A percentile compares a stretch with the other conserved stretches of the same genome.
Evolutionary conservation across 2,797 vertebrate species (phyloP).

Genomic region (Megaceryle alcyon): DNA sequence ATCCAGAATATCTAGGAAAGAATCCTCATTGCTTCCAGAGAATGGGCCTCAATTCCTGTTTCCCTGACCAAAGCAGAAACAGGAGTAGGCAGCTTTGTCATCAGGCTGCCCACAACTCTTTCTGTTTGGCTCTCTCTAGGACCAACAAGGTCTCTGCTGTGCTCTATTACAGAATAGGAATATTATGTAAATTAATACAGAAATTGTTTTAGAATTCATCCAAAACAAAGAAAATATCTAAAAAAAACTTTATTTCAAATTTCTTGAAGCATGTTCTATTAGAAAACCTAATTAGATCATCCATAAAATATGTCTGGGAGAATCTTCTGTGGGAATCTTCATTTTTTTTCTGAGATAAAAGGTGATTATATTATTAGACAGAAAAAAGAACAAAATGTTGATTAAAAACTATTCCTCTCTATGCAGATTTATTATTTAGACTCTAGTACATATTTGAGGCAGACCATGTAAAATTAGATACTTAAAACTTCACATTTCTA

Average conservation of each 20-base stretch:
- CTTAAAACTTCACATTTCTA: background rate
- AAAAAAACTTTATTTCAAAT: background rate
- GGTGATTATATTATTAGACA: background rate
- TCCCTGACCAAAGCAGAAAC: background rate
- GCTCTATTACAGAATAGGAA: background rate
- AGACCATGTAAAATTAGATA: background rate
- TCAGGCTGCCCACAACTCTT: background rate
- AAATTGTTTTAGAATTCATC: background rate
- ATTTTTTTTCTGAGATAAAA: background rate
- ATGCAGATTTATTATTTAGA: background rate
- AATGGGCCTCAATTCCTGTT: background rate
- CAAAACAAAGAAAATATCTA: background rate
- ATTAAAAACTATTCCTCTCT: background rate
- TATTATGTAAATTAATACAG: background rate
- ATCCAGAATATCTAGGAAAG: background rate
- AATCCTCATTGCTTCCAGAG: background rate
- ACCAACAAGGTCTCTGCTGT: background rate
- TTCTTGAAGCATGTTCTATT: background rate
- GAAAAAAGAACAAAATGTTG: background rate
- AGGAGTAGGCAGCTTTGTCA: accelerated
- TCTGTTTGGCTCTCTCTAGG: background rate
- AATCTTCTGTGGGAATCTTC: background rate
- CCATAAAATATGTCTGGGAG: background rate
- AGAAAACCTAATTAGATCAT: background rate
- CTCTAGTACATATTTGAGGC: background rate